These are phyloP conservation scores for Melanotaenia parkinsoni DNA, from an alignment of 2,797 vertebrate species.

Conservation along the genomic window DNA sequence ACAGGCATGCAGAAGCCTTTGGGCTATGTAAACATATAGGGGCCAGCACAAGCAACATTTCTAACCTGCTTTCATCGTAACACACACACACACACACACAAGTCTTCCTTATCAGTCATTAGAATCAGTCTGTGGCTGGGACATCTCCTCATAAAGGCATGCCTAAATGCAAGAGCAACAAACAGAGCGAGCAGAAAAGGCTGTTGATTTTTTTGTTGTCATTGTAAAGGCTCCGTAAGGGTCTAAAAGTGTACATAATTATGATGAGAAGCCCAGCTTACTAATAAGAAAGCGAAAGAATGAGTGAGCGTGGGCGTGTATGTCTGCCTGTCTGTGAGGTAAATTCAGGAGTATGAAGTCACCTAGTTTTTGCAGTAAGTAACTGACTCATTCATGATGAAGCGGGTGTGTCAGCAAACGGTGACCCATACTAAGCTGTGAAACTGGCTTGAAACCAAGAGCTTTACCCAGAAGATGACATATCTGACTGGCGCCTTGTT, in stretches of 20 bases:
- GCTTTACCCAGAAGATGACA: slow-evolving; percentile 4
- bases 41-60: slow-evolving; percentile 50
- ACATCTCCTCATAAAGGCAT: neutral
- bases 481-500: neutral
- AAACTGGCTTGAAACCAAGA: neutral
- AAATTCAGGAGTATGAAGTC: slow-evolving; percentile 40
- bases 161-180: slow-evolving; percentile 1
- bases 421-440: neutral
- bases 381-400: slow-evolving; percentile 12
- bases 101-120: slow-evolving; percentile 17
- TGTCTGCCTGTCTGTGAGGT: neutral
- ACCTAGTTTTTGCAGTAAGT: slow-evolving; percentile 8
- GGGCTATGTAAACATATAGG: slow-evolving; percentile 79
- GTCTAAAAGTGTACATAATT: neutral
- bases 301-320: slow-evolving; percentile 12
- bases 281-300: slow-evolving; percentile 45
- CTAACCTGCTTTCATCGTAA: slow-evolving; percentile 30
- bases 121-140: slow-evolving; percentile 2
- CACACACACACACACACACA: slow-evolving; percentile 5
- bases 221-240: slow-evolving; percentile 26
- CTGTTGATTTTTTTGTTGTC: neutral
- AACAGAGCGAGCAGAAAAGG: neutral
- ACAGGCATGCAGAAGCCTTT: slow-evolving; percentile 71
- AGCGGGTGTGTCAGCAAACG: slow-evolving; percentile 26
- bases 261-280: neutral